Base-by-base conservation (phyloP, 1,140 invertebrate genomes). In the Notospermus geniculatus region DNA sequence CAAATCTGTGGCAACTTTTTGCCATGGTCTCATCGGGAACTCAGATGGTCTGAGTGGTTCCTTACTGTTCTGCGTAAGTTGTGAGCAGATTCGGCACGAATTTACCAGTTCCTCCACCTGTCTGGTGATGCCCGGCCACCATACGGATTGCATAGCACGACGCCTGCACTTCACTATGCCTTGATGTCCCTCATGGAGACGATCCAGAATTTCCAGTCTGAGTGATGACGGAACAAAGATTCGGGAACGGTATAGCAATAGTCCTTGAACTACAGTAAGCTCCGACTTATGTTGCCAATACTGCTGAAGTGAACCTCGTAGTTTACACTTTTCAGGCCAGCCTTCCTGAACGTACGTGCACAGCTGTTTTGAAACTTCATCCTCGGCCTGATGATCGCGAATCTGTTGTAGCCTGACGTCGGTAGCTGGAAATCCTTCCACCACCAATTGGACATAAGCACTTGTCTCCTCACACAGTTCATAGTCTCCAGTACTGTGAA, bases 121-220 rank as follows among this genome's bases (percentile, higher is more conserved):
- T 9, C 29, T 62, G 19, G 25, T 57, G 9, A 66, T 27, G 2
- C 60, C 62, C 13, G 63, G 62, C 69, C 66, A 71, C 58, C 60
- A 68, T 1, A 71, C n/a, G 19, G 41, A 41, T 23, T 57, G 23
- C 23, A 55, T 50, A 9, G 68, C 66, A n/a, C 23, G 50, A 23
- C 22, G n/a, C n/a, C 58, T 15, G 23, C 63, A 68, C 54, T 70
- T 66, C 0, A 36, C 36, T 15, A 66, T 54, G 11, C 64, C 62
- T 43, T 57, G 54, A 41, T 68, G 60, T 39, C 50, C 58, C 54
- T 61, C 54, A 39, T 67, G 65, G n/a, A 69, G n/a, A 25, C 36
- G 50, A 1, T 62, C 29, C n/a, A 41, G 27, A 43, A 62, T 62
- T 43, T 17, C 53, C 52, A 32, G 19, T 30, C 59, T 1, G 27